These are phyloP conservation scores for Cyprinodon diabolis DNA, from an alignment of 2,797 vertebrate species.

Conservation along the genomic window DNA sequence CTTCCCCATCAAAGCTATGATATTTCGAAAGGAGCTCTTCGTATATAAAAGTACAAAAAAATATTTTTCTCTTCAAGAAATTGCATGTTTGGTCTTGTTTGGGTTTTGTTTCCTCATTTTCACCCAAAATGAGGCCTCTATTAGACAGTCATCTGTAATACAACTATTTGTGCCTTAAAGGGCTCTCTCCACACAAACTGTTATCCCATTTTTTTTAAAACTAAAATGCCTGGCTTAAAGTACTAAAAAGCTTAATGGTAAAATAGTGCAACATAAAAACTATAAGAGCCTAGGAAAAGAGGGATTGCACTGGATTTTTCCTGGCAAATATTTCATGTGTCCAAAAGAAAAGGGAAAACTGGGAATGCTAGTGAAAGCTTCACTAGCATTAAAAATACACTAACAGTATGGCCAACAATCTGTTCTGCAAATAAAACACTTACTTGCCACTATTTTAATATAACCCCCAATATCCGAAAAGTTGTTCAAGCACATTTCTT, in stretches of 20 bases:
- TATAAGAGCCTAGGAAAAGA: conserved; percentile 55
- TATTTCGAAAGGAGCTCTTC: background rate
- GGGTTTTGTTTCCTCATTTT: conserved; percentile 33
- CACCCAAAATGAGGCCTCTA: conserved; percentile 23
- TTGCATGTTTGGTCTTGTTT: conserved; percentile 9
- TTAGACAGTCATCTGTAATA: conserved; percentile 10
- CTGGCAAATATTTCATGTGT: conserved; percentile 63
- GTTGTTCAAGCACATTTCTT: background rate
- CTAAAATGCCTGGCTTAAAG: conserved; percentile 59
- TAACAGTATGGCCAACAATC: background rate
- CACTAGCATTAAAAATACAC: conserved; percentile 9
- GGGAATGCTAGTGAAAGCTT: too few relatives aligned
- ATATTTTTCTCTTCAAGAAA: conserved; percentile 1
- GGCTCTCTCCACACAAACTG: conserved; percentile 54
- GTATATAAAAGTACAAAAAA: conserved; percentile 1
- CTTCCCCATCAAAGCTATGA: background rate
- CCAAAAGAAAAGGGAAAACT: conserved; percentile 13
- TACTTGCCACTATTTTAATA: background rate
- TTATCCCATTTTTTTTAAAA: conserved; percentile 66
- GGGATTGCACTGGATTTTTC: conserved; percentile 62
- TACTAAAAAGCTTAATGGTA: conserved; percentile 66
- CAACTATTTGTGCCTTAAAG: conserved; percentile 17
- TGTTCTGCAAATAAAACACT: background rate
- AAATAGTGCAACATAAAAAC: conserved; percentile 65
- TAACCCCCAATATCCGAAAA: background rate